Base-by-base conservation (phyloP, 2,888 invertebrate genomes). In the Steinernema scapterisci region DNA sequence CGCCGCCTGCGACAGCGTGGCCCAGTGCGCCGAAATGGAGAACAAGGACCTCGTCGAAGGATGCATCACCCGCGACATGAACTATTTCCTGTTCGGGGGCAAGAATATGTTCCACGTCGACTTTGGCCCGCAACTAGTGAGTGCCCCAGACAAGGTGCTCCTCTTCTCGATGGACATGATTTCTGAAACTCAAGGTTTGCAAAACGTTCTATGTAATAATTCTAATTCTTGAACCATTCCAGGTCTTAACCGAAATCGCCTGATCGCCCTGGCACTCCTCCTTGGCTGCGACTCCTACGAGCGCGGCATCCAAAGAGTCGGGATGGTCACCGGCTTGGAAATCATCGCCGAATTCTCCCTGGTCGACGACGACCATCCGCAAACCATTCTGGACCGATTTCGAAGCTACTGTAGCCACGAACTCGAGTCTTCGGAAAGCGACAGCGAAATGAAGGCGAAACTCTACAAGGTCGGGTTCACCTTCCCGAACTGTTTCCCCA, bases 31-130 rank as follows among this genome's bases (percentile, higher is more conserved):
- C 0, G 94, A 93, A 88, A 90, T 95, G 21, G 94, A 95, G 88
- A 90, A 90, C 72, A 90, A 91, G 1, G 91, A 92, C 70, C 89
- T 94, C 63, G 83, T 84, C 0, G 92, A 95, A 87, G 97, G 97
- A 6, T 95, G 95, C 0, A 94, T 97, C 70, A 97, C 97, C 0
- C 96, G 97, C 87, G 99, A 99, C 88, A 95, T 95, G 83, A 97
- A 99, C 90, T 93, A 97, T 83, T 99, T 97, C 95, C 90, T 97
- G 0, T 99, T 97, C 90, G 97, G 97, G 0, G 97, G 95, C 0
- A 91, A 91, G 80, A 93, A 93, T 5, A 95, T 99, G 13, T 97
- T 95, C 88, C 95, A 94, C 88, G 95, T 76, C 13, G 38, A 51
- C 27, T 45, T 48, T 38, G 38, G 43, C 74, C 74, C 27, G 52